Percentiles rank a stretch among this genome's conserved stretches.
These are phyloP conservation scores for Peribatodes rhomboidaria DNA, from an alignment of 2,888 invertebrate species.

Conservation along the genomic window DNA sequence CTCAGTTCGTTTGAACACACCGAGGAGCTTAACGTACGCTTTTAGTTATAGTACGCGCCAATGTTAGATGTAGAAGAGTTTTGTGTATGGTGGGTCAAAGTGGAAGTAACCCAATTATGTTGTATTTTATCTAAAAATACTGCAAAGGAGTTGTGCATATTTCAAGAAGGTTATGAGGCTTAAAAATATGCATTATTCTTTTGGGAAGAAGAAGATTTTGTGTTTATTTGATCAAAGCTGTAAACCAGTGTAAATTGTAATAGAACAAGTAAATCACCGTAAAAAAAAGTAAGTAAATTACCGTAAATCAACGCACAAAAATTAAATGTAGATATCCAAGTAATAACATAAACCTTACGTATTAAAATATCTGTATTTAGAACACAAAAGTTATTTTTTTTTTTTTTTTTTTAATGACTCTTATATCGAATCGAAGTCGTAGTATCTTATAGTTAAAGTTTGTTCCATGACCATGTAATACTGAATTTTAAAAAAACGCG, in stretches of 20 bases:
- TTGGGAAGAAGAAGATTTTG: background rate
- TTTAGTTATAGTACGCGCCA: slow-evolving; percentile 54
- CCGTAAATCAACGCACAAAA: slow-evolving; percentile 28
- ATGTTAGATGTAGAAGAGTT: slow-evolving; percentile 35
- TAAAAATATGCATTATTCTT: background rate
- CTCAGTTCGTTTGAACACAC: slow-evolving; percentile 76
- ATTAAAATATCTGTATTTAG: background rate
- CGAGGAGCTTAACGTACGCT: slow-evolving; percentile 69
- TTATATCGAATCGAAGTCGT: no score
- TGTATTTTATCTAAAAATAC: background rate
- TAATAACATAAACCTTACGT: background rate
- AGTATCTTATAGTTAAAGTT: no score
- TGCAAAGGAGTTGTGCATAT: background rate
- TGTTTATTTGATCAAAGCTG: background rate
- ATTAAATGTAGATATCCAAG: background rate
- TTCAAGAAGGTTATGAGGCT: no score
- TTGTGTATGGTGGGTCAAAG: no score
- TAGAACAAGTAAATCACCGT: no score
- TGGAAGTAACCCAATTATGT: background rate
- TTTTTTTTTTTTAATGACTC: no score
- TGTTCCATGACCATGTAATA: no score
- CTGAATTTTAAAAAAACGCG: no score
- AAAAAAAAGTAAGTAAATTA: no score
- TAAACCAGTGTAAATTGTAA: background rate
- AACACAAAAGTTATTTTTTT: no score